These are phyloP conservation scores for Cygnus atratus DNA, from an alignment of 2,113 vertebrate genomes.

Conservation along the genomic window DNA sequence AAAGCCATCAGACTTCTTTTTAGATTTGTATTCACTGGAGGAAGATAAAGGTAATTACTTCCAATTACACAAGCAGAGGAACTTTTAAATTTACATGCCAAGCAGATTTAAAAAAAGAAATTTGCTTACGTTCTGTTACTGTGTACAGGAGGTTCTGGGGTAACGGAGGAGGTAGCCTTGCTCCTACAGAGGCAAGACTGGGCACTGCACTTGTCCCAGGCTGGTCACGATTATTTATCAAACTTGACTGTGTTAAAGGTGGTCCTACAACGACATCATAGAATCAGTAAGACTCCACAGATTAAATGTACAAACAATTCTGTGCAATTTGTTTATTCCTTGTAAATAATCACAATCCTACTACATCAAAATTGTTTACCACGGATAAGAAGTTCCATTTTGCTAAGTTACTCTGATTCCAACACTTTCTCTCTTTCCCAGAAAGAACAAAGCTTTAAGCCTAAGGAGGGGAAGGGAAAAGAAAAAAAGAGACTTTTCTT, in stretches of 20 bases:
- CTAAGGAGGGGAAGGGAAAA: not conserved
- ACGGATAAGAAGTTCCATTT: not conserved
- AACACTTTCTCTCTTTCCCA: not conserved
- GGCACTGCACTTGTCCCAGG: constrained; percentile 87
- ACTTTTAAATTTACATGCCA: not conserved
- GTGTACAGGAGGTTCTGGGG: constrained; percentile 92
- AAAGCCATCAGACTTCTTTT: constrained; percentile 40
- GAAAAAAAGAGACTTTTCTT: not conserved
- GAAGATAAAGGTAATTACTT: not conserved
- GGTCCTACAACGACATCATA: constrained; percentile 84
- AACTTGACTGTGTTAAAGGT: constrained; percentile 85
- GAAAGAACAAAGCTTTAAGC: not conserved
- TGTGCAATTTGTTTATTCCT: not conserved
- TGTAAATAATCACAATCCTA: not conserved
- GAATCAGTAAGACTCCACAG: not conserved
- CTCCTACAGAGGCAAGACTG: constrained; percentile 87
- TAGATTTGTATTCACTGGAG: not conserved
- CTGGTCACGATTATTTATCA: constrained; percentile 89
- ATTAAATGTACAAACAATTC: rapidly evolving
- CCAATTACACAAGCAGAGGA: not conserved
- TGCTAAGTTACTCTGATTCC: not conserved
- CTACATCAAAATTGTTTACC: not conserved
- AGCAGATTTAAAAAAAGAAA: not conserved
- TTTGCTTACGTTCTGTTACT: constrained; percentile 94
- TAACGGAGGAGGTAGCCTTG: constrained; percentile 87